Base-by-base conservation (phyloP, 2,797 vertebrate genomes). In the Sebastes reedi region DNA sequence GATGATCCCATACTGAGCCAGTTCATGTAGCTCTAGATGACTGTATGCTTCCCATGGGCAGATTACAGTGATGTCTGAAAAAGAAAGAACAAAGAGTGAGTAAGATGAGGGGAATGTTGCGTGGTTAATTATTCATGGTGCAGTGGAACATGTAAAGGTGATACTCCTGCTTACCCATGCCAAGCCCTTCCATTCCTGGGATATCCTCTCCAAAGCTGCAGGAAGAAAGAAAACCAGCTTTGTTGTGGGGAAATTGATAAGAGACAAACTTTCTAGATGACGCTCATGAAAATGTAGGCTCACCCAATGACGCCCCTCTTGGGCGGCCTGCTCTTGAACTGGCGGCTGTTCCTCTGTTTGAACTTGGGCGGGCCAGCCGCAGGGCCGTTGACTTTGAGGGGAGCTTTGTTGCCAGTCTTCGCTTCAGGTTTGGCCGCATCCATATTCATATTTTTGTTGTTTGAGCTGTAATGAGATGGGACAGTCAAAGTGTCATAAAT, bases 11-110 rank as follows among this genome's bases (percentile, higher is more conserved):
- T 97, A 97, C 83, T 98, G 97, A 39, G 96, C 96, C 84, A 97
- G 92, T 85, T 98, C 97, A 4, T 98, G 97, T 62, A 98, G 95
- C 91, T 99, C 97, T 93, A 97, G 94, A 86, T 98, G 97, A 90
- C 94, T 97, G 93, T 96, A 96, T n/a, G 97, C 97, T 89, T 98
- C 97, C 97, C 97, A 98, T 0, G 97, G 97, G 74, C 97, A 98
- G 94, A 98, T 97, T 85, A 97, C 96, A 0, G 96, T 97, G 89
- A 98, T 96, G 67, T 98, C 97, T 98, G 89, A 4, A 74, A 86
- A 46, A n/a, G 3, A 75, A 81, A 65, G 52, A 58, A 77, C 22
- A 50, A 60, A 78, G 1, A 22, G 3, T 2, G 1, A 56, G 22
- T 22, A 3, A 65, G 6, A 42, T 32, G 68, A 34, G 25, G 10